A percentile compares a stretch with the other conserved stretches of the same genome.
phyloP scores from a whole-genome alignment of 2,113 vertebrate species.

The Tauraco erythrolophus region DNA sequence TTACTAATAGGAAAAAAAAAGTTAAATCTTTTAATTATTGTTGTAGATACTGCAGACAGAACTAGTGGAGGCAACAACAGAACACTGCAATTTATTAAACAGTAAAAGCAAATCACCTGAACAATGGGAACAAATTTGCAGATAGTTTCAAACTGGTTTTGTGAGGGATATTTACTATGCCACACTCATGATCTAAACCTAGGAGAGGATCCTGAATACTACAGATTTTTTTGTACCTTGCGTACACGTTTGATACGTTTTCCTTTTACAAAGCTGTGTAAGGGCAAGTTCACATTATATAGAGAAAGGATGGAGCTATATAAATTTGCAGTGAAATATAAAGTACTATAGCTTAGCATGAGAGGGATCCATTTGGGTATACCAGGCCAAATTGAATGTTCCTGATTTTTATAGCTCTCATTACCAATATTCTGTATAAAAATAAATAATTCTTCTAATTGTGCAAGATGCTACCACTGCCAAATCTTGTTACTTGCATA shows the following conservation, averaged over 20 bases:
- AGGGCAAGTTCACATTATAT: background rate
- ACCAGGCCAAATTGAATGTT: background rate
- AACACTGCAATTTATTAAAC: background rate
- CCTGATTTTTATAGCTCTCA: background rate
- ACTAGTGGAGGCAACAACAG: background rate
- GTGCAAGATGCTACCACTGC: background rate
- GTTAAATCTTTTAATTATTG: background rate
- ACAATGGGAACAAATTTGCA: background rate
- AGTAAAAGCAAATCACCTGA: background rate
- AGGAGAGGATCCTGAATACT: background rate
- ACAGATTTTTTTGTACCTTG: background rate
- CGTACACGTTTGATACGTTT: fast-evolving
- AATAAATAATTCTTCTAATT: background rate
- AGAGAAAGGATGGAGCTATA: background rate
- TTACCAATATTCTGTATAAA: background rate
- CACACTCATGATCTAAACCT: background rate
- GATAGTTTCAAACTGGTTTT: background rate
- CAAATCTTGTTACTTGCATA: background rate
- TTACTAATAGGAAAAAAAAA: background rate
- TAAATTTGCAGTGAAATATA: background rate
- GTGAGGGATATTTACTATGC: background rate
- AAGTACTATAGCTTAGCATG: background rate
- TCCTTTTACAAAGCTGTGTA: background rate
- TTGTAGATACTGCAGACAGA: background rate
- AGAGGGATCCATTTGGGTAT: background rate